Percentiles rank a stretch among this genome's conserved stretches.
phyloP scores from a whole-genome alignment of 2,797 vertebrate species.

The Chelidonichthys spinosus region DNA sequence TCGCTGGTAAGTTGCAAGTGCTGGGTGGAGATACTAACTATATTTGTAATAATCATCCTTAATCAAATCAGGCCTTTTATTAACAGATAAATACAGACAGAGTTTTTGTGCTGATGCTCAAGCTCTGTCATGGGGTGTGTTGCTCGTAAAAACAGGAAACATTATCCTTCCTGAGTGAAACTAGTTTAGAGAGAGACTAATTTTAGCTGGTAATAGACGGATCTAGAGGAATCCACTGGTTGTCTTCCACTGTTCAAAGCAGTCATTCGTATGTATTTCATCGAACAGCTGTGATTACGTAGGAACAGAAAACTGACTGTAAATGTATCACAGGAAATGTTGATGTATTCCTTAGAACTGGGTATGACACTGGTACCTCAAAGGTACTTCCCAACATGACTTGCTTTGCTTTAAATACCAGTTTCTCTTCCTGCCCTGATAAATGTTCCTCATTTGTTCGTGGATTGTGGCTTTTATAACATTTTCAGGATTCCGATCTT shows the following conservation, averaged over 20 bases:
- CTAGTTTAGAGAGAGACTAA: neutral
- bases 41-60: neutral
- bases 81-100: neutral
- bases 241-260: neutral
- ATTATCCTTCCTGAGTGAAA: constrained; percentile 20
- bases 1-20: neutral
- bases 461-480: neutral
- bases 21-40: neutral
- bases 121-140: neutral
- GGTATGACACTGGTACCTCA: neutral
- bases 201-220: neutral
- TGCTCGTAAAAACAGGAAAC: constrained; percentile 24
- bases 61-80: neutral
- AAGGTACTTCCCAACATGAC: neutral
- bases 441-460: neutral
- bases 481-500: neutral
- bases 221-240: neutral
- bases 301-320: neutral
- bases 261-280: neutral
- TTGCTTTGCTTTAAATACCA: neutral
- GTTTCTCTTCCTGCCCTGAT: neutral
- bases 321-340: neutral
- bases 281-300: neutral
- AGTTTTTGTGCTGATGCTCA: neutral
- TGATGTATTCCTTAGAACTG: neutral